Evolutionary conservation across 2,888 invertebrate species (phyloP), one percentile per base, ranked within the genome.

Genomic region (Prosopocoilus inquinatus): DNA sequence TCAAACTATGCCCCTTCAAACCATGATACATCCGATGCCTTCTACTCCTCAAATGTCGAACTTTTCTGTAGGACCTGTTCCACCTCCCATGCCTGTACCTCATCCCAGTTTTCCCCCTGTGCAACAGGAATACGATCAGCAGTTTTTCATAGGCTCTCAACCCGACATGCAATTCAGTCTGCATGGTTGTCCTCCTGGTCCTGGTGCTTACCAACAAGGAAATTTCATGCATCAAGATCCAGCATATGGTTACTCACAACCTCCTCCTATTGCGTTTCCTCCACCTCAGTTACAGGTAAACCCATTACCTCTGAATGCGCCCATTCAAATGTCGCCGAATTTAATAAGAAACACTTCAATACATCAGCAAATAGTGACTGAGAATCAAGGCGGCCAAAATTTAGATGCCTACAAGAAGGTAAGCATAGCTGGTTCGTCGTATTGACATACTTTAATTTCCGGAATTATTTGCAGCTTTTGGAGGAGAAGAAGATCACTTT

Each of bases 401-500:
- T 28, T 28, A 7, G 20, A 28, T 7, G 20, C 20, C 20, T 28
- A 28, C 20, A 28, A 28, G 20, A 28, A 28, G 20, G 20, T 28
- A 28, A 28, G 20, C 20, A 5, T 3, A 28, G 7, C 20, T 28
- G 20, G 20, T 28, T 28, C 4, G 1, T 28, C 7, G 20, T 28
- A 4, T 28, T 28, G 20, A 7, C 20, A 28, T 5, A 28, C 5
- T 5, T 28, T 28, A 28, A 5, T 28, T 16, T 28, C 3, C 7
- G 20, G 20, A 2, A 28, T 28, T 28, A 1, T 7, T 76, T 75
- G 60, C 67, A 78, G 77, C 65, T 77, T 16, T 75, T 75, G 64
- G 72, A 70, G 58, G 75, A 77, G 49, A 74, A 75, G 68, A 75
- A 74, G 67, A 76, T 77, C 54, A 70, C 69, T 41, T 67, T 78